Base-by-base conservation (phyloP, 2,113 vertebrate genomes). In the Bubo scandiacus region DNA sequence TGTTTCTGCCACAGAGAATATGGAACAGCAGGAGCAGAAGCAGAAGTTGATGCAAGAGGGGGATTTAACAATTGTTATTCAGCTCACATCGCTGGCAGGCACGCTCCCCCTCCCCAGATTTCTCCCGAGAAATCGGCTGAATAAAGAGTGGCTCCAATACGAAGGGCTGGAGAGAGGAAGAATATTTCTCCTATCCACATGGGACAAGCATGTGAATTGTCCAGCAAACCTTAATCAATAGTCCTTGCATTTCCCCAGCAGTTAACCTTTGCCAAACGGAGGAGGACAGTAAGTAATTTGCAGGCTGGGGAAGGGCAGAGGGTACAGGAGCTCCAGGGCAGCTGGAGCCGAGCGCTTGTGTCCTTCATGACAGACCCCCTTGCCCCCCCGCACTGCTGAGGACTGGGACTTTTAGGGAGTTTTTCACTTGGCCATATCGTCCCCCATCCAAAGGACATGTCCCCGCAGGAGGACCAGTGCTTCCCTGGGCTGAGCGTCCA, bases 61-160 rank as follows among this genome's bases (percentile, higher is more conserved):
- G 93, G 82, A 42, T 80, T 86, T 88, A 6, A 26, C 5, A 13
- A 96, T 97, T 97, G 90, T 95, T 98, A 97, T 97, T 97, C 96
- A 70, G 75, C 88, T 97, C 96, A 97, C 94, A 93, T 95, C 91
- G 47, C 74, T 21, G 32, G 62, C 85, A 97, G 67, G 75, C 95
- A 73, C 78, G 32, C 34, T 98, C 94, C 83, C 78, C 95, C 78
- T 91, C 77, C 86, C 90, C 90, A 66, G 90, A 96, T 97, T 96
- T 96, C 96, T 97, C 96, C 80, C 21, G 97, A 97, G 97, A 70
- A 94, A 97, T 96, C 13, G 70, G 17, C 66, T 86, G 96, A 96
- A 97, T 96, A 97, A 97, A 96, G 94, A 96, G 58, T 7, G 11
- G n/a, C 86, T 97, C 86, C 15, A 1, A 59, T 23, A 51, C 0